Evolutionary conservation across 2,797 vertebrate genomes (phyloP), one percentile per base, ranked within the genome.

Genomic region (Clarias pachynema): DNA sequence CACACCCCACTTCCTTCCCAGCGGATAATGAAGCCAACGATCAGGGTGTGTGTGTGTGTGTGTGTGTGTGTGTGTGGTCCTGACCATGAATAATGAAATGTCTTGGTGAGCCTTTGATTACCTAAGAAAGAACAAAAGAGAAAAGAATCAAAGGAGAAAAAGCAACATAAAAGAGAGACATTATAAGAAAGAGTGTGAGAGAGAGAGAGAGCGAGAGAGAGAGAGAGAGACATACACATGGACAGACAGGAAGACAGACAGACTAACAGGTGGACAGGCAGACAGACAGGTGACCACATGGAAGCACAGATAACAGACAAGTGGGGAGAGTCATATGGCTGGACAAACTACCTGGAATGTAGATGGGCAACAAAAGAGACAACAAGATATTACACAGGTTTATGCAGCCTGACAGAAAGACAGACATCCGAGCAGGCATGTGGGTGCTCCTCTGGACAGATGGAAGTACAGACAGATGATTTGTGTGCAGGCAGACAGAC

Each of bases 71-170:
- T 57, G 70, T 63, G 84, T 62, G 84, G 78, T n/a, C 37, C 57
- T 91, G 88, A 91, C 86, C 86, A 94, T 96, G 93, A 96, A 95
- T 95, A 95, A 96, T 96, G 93, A 93, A 95, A 91, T 90, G 91
- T 91, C 92, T 92, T 91, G 93, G 94, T 94, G 93, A 94, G 90
- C 92, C 92, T 95, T 93, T 95, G 91, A 94, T 93, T 94, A 92
- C 93, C 91, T 95, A 93, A 94, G 91, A 95, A 95, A 94, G 95
- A 95, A 94, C 92, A 89, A 91, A 82, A 90, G 88, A 92, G 92
- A 94, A 92, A 91, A 93, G 92, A 94, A 93, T 92, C 92, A 93
- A 94, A 95, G 92, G 92, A 92, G 91, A 93, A 92, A 91, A 62
- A 77, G 88, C 90, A 92, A 92, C 91, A 93, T 93, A 91, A 93